Conservation (phyloP, 2,797 vertebrate genomes). For the Myotis daubentonii region DNA sequence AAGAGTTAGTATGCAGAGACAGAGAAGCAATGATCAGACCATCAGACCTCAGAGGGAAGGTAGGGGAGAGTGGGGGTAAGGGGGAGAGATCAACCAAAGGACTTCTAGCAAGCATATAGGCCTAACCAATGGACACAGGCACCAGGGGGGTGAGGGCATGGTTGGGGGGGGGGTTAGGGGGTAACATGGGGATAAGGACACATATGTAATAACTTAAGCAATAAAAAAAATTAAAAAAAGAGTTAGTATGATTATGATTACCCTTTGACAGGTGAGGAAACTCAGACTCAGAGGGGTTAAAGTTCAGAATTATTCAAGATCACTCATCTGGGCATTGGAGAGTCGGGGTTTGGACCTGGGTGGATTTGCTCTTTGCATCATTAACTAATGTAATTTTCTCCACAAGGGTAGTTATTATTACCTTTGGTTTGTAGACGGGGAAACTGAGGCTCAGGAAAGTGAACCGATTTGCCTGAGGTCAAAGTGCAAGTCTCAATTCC, state of each 20-base stretch:
- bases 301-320: not conserved
- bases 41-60: too few relatives aligned
- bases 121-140: too few relatives aligned
- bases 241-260: not conserved
- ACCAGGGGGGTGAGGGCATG: too few relatives aligned
- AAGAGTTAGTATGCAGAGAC: not conserved
- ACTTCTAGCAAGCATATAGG: too few relatives aligned
- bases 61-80: too few relatives aligned
- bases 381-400: constrained; percentile 1
- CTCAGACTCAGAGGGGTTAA: not conserved
- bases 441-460: not conserved
- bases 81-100: too few relatives aligned
- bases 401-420: not conserved
- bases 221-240: not conserved
- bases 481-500: not conserved
- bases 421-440: not conserved
- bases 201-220: too few relatives aligned
- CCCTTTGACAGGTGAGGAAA: constrained; percentile 3
- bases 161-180: too few relatives aligned
- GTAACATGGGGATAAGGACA: too few relatives aligned
- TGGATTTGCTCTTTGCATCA: constrained; percentile 5
- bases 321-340: not conserved
- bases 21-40: too few relatives aligned
- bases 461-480: not conserved
- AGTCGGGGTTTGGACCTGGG: not conserved